phyloP scores from a whole-genome alignment of 1,140 invertebrate genomes.

The Drosophila funebris region DNA sequence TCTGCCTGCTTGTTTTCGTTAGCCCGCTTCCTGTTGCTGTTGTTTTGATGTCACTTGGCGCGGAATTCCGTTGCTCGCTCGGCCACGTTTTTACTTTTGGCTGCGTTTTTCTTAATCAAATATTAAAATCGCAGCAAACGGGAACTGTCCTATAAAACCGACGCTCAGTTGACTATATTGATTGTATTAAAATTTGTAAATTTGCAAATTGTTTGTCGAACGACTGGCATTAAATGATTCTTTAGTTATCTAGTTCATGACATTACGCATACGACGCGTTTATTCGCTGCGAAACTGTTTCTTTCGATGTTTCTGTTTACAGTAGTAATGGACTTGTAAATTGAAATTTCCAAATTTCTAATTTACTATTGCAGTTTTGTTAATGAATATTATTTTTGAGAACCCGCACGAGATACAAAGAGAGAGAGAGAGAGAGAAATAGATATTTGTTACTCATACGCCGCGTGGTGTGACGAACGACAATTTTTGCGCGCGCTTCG shows the following conservation, averaged over 20 bases:
- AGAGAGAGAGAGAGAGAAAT: not conserved
- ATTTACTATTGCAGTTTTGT: slow-evolving; percentile 27
- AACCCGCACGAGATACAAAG: not conserved
- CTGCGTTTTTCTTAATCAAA: slow-evolving; percentile 56
- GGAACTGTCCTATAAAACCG: slow-evolving; percentile 63
- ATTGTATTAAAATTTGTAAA: slow-evolving; percentile 28
- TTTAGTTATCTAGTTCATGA: slow-evolving; percentile 26
- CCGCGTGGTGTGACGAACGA: slow-evolving; percentile 50
- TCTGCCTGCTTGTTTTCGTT: slow-evolving; percentile 50
- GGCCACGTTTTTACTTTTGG: slow-evolving; percentile 35
- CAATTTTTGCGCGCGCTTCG: slow-evolving; percentile 50
- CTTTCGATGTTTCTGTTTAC: slow-evolving; percentile 18
- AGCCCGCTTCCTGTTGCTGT: slow-evolving; percentile 60
- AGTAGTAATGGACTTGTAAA: slow-evolving; percentile 7
- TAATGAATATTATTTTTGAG: slow-evolving; percentile 26
- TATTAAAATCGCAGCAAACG: slow-evolving; percentile 65
- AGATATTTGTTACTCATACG: slow-evolving; percentile 62
- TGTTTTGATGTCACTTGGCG: slow-evolving; percentile 56
- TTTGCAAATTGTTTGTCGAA: slow-evolving; percentile 33
- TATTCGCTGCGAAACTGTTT: slow-evolving; percentile 6
- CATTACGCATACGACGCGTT: slow-evolving; percentile 67
- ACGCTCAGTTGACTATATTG: not conserved
- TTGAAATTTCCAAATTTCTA: slow-evolving; percentile 29
- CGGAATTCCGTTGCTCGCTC: slow-evolving; percentile 69
- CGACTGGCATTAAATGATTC: slow-evolving; percentile 19